Evolutionary conservation across 2,113 vertebrate species (phyloP), one percentile per base, ranked within the genome.

Genomic region (Rutilus rutilus): DNA sequence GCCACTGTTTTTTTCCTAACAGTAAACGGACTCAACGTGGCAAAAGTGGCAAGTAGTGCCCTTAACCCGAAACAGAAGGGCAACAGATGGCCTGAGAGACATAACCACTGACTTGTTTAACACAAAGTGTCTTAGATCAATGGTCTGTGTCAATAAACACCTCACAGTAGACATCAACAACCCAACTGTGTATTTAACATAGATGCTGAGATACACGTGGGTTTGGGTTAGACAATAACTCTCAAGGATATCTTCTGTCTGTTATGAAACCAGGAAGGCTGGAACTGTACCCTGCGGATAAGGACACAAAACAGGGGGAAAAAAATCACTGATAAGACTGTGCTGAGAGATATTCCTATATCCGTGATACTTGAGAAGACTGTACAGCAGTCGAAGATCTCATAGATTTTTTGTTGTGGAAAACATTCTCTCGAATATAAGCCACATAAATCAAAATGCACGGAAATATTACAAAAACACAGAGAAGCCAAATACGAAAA

Each of bases 11-110:
- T 64, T 76, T 73, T 81, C 52, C 75, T 50, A 89, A 69, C 25
- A 82, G 79, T 69, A 85, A 78, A 75, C 30, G 23, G 71, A 82
- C 50, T n/a, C 36, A 21, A 1, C 67, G 57, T 62, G 50, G 36
- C 1, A 5, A 42, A 15, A 78, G 33, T 15, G 17, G 76, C 25
- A 42, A 42, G 42, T 17, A 83, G 21, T 33, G 50, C 45, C 21
- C 11, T 7, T 36, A 39, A 47, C 42, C 74, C 21, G 52, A 74
- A 84, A 52, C 39, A n/a, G 8, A 14, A n/a, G 64, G 39, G 21
- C 52, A 59, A 69, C 85, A 86, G 87, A 81, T 84, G 87, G 85
- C 77, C 74, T 64, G 59, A n/a, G 36, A 25, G 75, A 78, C 73
- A 64, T 65, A 83, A 57, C 45, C 23, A 47, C n/a, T 57, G 62